Conservation (phyloP, 2,888 invertebrate species). For the Nesidiocoris tenuis region DNA sequence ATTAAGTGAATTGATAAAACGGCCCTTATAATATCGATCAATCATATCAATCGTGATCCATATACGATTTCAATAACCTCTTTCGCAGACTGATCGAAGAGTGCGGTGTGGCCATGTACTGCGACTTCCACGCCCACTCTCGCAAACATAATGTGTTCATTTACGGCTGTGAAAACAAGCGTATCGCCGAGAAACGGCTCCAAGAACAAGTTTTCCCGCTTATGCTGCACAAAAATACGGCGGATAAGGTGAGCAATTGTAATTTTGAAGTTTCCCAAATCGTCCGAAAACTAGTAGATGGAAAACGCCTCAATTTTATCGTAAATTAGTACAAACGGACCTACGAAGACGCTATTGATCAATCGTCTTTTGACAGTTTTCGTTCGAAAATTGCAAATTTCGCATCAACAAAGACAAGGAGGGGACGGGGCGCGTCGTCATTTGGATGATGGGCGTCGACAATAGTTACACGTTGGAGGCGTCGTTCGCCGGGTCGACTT, state of each 20-base stretch:
- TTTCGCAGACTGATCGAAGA: slow-evolving; percentile 75
- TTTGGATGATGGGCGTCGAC: slow-evolving; percentile 92
- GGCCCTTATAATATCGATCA: too few relatives aligned
- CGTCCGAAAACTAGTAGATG: too few relatives aligned
- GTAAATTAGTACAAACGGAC: too few relatives aligned
- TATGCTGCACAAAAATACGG: slow-evolving; percentile 89
- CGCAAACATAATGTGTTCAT: slow-evolving; percentile 93
- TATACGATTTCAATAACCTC: too few relatives aligned
- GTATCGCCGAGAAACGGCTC: slow-evolving; percentile 71
- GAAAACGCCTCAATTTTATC: too few relatives aligned
- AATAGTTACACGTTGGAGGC: slow-evolving; percentile 96
- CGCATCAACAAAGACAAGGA: slow-evolving; percentile 90
- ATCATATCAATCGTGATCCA: too few relatives aligned
- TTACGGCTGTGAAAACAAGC: slow-evolving; percentile 89
- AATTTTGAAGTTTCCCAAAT: too few relatives aligned
- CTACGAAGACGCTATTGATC: too few relatives aligned
- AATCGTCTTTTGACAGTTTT: slow-evolving; percentile 71
- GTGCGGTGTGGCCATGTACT: slow-evolving; percentile 79
- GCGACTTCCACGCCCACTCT: slow-evolving; percentile 93
- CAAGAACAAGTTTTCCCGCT: slow-evolving; percentile 92
- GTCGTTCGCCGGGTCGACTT: slow-evolving; percentile 85
- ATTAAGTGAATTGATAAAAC: too few relatives aligned
- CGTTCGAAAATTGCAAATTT: slow-evolving; percentile 91
- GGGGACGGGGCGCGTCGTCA: slow-evolving; percentile 90
- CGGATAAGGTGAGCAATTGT: slow-evolving; percentile 68